Base-by-base conservation (phyloP, 2,797 vertebrate species). In the Alectoris magna region DNA sequence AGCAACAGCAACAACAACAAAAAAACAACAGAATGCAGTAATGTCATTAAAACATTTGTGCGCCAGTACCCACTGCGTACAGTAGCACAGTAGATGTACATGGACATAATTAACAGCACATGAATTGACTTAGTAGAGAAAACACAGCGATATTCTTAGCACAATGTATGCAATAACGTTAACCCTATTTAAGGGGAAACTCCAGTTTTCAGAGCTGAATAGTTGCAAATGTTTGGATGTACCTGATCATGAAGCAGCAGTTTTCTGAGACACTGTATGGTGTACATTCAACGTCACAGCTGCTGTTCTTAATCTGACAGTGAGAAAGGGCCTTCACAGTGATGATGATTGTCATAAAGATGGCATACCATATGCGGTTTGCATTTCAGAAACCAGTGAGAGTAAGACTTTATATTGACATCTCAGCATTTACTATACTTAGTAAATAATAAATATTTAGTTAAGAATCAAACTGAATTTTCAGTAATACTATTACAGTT, bases 141-240 rank as follows among this genome's bases (percentile, higher is more conserved):
- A 72, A 46, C 12, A 9, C 34, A 80, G 21, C 62, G 24, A 4
- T 12, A 1, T 68, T 89, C 26, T 36, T 62, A 31, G 22, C 7
- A 22, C 0, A 5, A 3, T 39, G 1, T 15, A 22, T 68, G 34
- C 60, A 49, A 0, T 31, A 29, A 18, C 26, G 9, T 22, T 80
- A 11, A 6, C 24, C 11, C 2, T 58, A 55, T 34, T 51, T 16
- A 21, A 11, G 9, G 24, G 4, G 8, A 27, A 0, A 0, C 10
- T 51, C 11, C 36, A 21, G 29, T 15, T 53, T 90, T 53, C 80
- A 41, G 26, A 80, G 31, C 24, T 68, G 16, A 48, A 48, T 7
- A 49, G 59, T 21, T 59, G 26, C 39, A 26, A 31, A 12, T 60
- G 9, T 84, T 82, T 68, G 55, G 23, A 58, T 64, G 16, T 64